Percentiles rank a stretch among this genome's conserved stretches.
phyloP scores from a whole-genome alignment of 2,888 invertebrate species.

The Calephelis perditalis region DNA sequence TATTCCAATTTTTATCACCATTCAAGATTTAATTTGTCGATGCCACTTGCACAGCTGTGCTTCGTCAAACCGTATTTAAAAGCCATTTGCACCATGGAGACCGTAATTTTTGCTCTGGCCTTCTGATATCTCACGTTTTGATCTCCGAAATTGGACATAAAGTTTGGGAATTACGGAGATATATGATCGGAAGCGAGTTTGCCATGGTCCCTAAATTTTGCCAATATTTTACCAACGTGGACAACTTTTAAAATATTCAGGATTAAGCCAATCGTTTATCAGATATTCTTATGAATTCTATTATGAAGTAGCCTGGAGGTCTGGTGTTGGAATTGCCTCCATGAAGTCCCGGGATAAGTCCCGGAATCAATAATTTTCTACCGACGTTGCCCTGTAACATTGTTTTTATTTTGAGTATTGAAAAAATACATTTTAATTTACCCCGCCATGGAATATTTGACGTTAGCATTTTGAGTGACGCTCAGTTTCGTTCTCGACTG shows the following conservation, averaged over 20 bases:
- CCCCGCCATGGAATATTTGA: too few relatives aligned
- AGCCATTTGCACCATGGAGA: constrained; percentile 16
- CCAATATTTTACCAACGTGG: background rate
- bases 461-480: too few relatives aligned
- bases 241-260: background rate
- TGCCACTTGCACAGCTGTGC: constrained; percentile 21
- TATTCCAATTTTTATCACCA: constrained; percentile 18
- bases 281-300: too few relatives aligned
- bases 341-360: too few relatives aligned
- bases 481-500: too few relatives aligned
- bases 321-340: too few relatives aligned
- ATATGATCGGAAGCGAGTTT: background rate
- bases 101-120: constrained; percentile 14
- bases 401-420: too few relatives aligned
- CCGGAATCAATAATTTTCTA: too few relatives aligned
- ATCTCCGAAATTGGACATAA: constrained; percentile 4
- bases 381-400: too few relatives aligned
- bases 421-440: too few relatives aligned
- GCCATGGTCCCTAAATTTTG: constrained; percentile 1
- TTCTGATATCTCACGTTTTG: constrained; percentile 7
- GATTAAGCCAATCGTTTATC: too few relatives aligned
- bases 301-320: too few relatives aligned
- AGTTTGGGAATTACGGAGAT: constrained; percentile 6
- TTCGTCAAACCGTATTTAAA: constrained; percentile 24
- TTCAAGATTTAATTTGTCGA: constrained; percentile 15